Evolutionary conservation across 2,888 invertebrate species (phyloP).

Genomic region (Calameuta pallipes): DNA sequence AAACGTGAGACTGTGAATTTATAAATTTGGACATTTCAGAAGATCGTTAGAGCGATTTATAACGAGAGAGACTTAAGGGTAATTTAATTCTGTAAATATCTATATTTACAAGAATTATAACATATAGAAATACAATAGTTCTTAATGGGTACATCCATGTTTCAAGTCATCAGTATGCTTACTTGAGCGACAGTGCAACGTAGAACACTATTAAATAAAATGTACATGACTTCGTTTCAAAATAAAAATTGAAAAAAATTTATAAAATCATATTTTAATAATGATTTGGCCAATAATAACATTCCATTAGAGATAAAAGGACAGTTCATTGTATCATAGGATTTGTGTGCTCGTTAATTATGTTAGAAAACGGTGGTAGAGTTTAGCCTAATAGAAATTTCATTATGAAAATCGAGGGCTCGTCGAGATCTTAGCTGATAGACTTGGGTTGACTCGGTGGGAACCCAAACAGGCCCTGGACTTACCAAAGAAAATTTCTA

Average conservation of each 20-base stretch:
- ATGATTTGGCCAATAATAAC: neutral
- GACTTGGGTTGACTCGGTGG: neutral
- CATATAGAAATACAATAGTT: slow-evolving; percentile 43
- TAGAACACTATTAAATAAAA: slow-evolving; percentile 7
- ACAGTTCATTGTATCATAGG: neutral
- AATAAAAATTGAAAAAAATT: neutral
- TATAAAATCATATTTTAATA: neutral
- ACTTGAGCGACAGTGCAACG: slow-evolving; percentile 37
- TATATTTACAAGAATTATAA: slow-evolving; percentile 34
- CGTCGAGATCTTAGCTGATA: neutral
- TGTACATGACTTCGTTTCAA: neutral
- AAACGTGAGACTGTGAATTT: slow-evolving; percentile 50
- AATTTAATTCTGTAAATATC: slow-evolving; percentile 35
- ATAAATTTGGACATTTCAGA: neutral
- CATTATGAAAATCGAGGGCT: neutral
- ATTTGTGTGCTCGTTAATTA: slow-evolving; percentile 5
- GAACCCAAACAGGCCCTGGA: neutral
- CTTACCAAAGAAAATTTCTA: neutral
- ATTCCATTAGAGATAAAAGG: neutral
- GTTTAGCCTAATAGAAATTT: neutral
- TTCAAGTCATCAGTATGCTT: slow-evolving; percentile 28
- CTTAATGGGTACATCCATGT: slow-evolving; percentile 35
- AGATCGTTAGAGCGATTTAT: neutral
- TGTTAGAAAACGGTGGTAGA: neutral
- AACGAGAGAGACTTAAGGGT: neutral